Percentiles rank a stretch among this genome's conserved stretches.
Evolutionary conservation across 2,113 vertebrate species (phyloP).

Genomic region (Uria lomvia): DNA sequence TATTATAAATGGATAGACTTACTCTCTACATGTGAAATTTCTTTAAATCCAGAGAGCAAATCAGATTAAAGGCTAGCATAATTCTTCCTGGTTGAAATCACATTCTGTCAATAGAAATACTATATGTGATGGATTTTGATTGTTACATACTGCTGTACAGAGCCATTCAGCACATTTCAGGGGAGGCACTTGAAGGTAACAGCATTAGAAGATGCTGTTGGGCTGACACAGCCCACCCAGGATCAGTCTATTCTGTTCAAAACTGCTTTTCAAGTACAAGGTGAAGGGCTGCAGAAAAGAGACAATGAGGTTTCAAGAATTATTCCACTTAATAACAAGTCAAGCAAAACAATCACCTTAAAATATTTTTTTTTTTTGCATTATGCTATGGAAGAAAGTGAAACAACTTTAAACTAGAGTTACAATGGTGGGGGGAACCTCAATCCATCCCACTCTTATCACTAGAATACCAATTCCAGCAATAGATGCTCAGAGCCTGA

Average conservation of each 20-base stretch:
- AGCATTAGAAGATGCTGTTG: not conserved
- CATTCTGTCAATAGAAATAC: conserved; percentile 20
- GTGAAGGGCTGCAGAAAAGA: not conserved
- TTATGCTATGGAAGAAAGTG: not conserved
- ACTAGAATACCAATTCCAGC: not conserved
- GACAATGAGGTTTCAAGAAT: not conserved
- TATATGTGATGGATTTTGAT: conserved; percentile 12
- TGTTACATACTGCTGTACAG: conserved; percentile 11
- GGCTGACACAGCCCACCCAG: not conserved
- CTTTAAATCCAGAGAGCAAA: conserved; percentile 49
- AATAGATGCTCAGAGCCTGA: not conserved
- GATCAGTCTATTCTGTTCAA: not conserved
- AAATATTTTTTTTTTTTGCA: not conserved
- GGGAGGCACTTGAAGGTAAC: not conserved
- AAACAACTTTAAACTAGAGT: not conserved
- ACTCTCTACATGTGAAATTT: conserved; percentile 13
- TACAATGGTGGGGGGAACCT: not conserved
- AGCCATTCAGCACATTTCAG: not conserved
- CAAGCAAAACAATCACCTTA: not conserved
- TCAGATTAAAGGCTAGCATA: conserved; percentile 49
- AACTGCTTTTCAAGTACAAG: not conserved
- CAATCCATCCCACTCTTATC: not conserved
- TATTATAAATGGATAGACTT: conserved; percentile 1
- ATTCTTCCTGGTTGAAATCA: conserved; percentile 7
- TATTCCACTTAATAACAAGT: not conserved